Percentiles rank a stretch among this genome's conserved stretches.
Conservation (phyloP, 2,797 vertebrate species). For the Siniperca obscura region DNA sequence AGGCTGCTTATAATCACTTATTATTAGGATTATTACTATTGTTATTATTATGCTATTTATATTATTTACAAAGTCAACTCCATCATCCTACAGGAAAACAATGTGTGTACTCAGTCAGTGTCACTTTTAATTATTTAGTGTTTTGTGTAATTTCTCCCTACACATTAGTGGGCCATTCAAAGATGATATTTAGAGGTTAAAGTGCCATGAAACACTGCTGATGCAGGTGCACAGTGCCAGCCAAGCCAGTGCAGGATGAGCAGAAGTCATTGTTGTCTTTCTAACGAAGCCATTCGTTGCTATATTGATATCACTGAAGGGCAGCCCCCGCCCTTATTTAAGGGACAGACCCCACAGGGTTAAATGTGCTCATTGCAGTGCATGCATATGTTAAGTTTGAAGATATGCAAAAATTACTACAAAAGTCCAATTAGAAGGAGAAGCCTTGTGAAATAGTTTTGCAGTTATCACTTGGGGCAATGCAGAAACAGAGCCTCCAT, state of each 20-base stretch:
- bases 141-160: no score
- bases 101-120: no score
- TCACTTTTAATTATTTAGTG: no score
- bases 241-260: slow-evolving; percentile 24
- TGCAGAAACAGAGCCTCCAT: slow-evolving; percentile 48
- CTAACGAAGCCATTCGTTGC: slow-evolving; percentile 19
- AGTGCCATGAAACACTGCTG: slow-evolving; percentile 42
- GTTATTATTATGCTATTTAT: no score
- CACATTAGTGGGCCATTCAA: no score
- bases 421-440: slow-evolving; percentile 30
- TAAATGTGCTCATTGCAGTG: slow-evolving; percentile 18
- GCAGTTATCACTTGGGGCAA: slow-evolving; percentile 52
- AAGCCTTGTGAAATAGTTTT: slow-evolving; percentile 50
- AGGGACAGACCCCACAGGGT: slow-evolving; percentile 14
- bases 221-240: slow-evolving; percentile 50
- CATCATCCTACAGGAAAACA: no score
- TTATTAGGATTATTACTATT: no score
- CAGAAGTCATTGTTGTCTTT: slow-evolving; percentile 29
- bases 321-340: slow-evolving; percentile 21
- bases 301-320: neutral
- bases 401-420: slow-evolving; percentile 46
- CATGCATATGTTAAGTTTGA: slow-evolving; percentile 30
- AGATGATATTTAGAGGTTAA: no score
- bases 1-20: no score
- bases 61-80: no score